Base-by-base conservation (phyloP, 2,888 invertebrate genomes). In the Hedya salicella region DNA sequence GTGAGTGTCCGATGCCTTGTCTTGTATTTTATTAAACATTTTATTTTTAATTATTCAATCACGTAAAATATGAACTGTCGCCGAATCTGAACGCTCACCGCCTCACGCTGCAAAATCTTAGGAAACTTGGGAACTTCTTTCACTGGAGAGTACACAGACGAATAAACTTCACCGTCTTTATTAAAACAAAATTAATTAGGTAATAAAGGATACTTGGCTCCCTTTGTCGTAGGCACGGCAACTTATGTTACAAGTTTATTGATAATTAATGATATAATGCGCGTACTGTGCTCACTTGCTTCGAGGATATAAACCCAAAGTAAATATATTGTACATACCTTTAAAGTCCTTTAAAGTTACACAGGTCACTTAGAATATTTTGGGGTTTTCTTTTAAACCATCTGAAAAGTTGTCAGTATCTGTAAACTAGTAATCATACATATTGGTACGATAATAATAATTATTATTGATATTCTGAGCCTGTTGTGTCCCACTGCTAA, bases 171-270 rank as follows among this genome's bases (percentile, higher is more conserved):
- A 46, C 46, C 72, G 64, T 71, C 70, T 70, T 70, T 76, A 71
- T 73, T 75, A 72, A 73, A 73, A 74, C 75, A 74, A 75, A 77
- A 79, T 78, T 78, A 78, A 78, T 78, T 76, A 77, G 73, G 67
- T 62, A 73, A 65, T 65, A 65, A 60, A 60, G 53, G 60, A 65
- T 53, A 65, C 52, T 64, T 64, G 36, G 21, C 17, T 62, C 49
- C 44, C 50, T 52, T 52, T 59, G 36, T 53, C 32, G n/a, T 17
- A 53, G 36, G 44, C 49, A 14, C 36, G 17, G 19, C 25, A 64
- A 49, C 63, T 56, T 57, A 57, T 42, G 56, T 56, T 9, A n/a
- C 16, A 56, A 64, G 19, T 64, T 57, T 13, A 64, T 59, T 36
- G 36, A 59, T 64, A 57, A 64, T 64, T 36, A 52, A 64, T 57